Evolutionary conservation across 2,797 vertebrate genomes (phyloP).

Genomic region (Molossus alvarezi): DNA sequence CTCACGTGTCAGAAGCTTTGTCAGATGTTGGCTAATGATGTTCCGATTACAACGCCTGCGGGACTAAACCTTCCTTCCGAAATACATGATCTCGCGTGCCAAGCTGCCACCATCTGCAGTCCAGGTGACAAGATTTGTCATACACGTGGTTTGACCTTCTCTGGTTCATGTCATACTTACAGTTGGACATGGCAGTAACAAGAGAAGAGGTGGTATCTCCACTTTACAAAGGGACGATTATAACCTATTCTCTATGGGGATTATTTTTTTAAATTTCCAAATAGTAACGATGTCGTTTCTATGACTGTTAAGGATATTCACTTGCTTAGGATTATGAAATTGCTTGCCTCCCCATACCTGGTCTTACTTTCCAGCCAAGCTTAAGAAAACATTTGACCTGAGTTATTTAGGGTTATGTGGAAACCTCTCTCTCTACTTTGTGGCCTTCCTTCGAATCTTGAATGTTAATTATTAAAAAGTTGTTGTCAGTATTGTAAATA

Average conservation of each 20-base stretch:
- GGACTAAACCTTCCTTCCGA: constrained; percentile 93
- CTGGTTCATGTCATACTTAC: background rate
- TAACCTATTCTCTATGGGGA: background rate
- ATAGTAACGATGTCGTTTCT: background rate
- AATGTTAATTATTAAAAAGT: background rate
- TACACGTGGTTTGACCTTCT: background rate
- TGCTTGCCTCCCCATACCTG: background rate
- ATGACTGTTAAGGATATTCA: background rate
- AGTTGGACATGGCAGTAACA: accelerated
- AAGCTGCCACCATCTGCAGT: constrained; percentile 95
- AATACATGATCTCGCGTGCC: constrained; percentile 94
- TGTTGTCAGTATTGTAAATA: constrained; percentile 15
- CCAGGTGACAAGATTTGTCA: constrained; percentile 90
- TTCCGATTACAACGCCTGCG: constrained; percentile 92
- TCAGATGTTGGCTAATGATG: constrained; percentile 94
- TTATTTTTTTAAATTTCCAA: background rate
- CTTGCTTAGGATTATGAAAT: background rate
- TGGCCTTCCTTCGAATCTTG: constrained; percentile 3
- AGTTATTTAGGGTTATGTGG: background rate
- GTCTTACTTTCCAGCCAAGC: background rate
- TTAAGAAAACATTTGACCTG: background rate
- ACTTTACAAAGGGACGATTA: background rate
- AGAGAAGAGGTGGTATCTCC: background rate
- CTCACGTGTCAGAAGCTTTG: constrained; percentile 94
- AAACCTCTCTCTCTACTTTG: background rate